Evolutionary conservation across 2,113 vertebrate species (phyloP).

Genomic region (Herpailurus yagouaroundi): DNA sequence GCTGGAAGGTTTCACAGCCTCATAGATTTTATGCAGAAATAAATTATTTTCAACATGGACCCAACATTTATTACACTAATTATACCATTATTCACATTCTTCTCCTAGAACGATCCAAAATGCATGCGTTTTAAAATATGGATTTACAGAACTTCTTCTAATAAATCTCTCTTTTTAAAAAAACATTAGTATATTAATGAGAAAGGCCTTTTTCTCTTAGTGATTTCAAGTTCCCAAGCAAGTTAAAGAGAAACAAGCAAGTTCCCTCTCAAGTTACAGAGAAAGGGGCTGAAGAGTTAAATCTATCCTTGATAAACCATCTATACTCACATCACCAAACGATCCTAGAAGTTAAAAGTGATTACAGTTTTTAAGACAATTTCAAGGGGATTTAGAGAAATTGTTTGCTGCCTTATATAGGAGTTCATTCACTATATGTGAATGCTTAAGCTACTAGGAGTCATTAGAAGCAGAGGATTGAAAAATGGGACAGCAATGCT

Average conservation of each 20-base stretch:
- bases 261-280: background rate
- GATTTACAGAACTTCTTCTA: conserved; percentile 73
- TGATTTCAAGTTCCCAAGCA: conserved; percentile 60
- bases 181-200: conserved; percentile 60
- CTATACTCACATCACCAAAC: conserved; percentile 64
- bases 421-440: conserved; percentile 47
- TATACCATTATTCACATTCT: conserved; percentile 81
- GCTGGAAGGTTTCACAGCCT: background rate
- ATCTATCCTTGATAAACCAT: conserved; percentile 62
- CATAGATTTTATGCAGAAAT: conserved; percentile 61
- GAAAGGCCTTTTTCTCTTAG: conserved; percentile 60
- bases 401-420: background rate
- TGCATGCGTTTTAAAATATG: conserved; percentile 79
- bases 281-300: conserved; percentile 6
- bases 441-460: conserved; percentile 38
- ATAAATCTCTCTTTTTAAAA: conserved; percentile 72
- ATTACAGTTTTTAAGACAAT: conserved; percentile 45
- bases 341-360: conserved; percentile 68
- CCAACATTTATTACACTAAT: conserved; percentile 80
- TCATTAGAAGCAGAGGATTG: conserved; percentile 23
- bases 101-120: conserved; percentile 76
- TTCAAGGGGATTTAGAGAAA: conserved; percentile 41
- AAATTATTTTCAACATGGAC: conserved; percentile 60
- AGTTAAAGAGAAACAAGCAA: conserved; percentile 16
- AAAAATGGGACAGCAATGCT: background rate